A percentile compares a stretch with the other conserved stretches of the same genome.
Evolutionary conservation across 2,888 invertebrate species (phyloP).

Genomic region (Tromatobia lineatoria): DNA sequence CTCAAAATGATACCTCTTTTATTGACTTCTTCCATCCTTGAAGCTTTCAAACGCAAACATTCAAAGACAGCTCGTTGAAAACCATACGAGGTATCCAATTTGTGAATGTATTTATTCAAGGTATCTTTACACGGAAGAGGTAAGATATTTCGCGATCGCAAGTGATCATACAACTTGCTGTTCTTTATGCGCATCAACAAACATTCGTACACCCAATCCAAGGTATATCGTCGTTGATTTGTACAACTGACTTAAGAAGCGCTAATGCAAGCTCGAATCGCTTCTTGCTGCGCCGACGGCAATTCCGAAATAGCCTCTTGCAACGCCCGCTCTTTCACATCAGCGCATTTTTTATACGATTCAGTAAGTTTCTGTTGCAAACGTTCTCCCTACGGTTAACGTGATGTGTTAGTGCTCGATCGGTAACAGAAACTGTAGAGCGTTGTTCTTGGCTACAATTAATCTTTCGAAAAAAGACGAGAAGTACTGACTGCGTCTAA

Average conservation of each 20-base stretch:
- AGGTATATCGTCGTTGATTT: conserved; percentile 41
- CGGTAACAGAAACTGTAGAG: too few species aligned
- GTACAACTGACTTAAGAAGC: conserved; percentile 29
- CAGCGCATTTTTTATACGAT: too few species aligned
- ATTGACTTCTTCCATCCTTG: conserved; percentile 50
- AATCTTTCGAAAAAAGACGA: too few species aligned
- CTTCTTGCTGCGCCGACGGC: conserved; percentile 28
- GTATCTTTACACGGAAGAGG: conserved; percentile 66
- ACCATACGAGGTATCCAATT: conserved; percentile 46
- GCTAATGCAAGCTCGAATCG: conserved; percentile 42
- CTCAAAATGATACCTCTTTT: conserved; percentile 57
- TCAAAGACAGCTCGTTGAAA: conserved; percentile 44
- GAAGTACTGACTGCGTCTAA: too few species aligned
- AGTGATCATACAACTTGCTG: conserved; percentile 61
- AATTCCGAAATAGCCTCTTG: conserved; percentile 24
- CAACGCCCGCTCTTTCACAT: not conserved
- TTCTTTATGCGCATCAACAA: conserved; percentile 66
- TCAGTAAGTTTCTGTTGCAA: too few species aligned
- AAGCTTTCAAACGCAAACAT: conserved; percentile 60
- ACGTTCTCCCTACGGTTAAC: too few species aligned
- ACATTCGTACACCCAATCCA: conserved; percentile 66
- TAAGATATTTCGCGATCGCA: conserved; percentile 58
- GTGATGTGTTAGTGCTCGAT: too few species aligned
- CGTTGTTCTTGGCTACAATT: too few species aligned
- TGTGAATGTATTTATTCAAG: conserved; percentile 62